Base-by-base conservation (phyloP, 2,113 vertebrate species). In the Alligator sinensis region DNA sequence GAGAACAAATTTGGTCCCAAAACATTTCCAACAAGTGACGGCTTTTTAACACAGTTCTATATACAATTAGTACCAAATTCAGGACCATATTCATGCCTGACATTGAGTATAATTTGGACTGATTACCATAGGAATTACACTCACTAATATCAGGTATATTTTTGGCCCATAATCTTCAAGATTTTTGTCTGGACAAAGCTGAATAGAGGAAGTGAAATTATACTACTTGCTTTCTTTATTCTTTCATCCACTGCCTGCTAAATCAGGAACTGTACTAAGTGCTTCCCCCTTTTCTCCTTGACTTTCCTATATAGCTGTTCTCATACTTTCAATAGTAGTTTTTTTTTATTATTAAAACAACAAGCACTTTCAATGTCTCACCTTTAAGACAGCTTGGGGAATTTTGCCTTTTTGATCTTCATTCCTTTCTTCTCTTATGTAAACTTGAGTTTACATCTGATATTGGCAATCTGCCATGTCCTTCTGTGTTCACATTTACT, bases 401-500 rank as follows among this genome's bases (percentile, higher is more conserved):
- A 77, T 18, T 55, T 58, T 89, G 25, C 3, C 3, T 28, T 84
- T 89, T 86, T 79, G 18, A 84, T 91, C 38, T 63, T 89, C 38
- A 4, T 12, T 81, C 1, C 59, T 34, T 82, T 47, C 80, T 77
- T 81, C 76, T 30, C 19, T 68, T 82, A 47, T 58, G 6, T 89
- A 92, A 93, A 93, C 70, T 77, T 89, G 54, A 64, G 38, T 90
- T 93, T 85, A 27, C 13, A 61, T 91, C 63, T 80, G 15, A 2
- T 68, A 5, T 4, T 91, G 88, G 87, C 68, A 83, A 72, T 81
- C 80, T 95, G 74, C 92, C 63, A 61, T 0, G 9, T 88, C 27
- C 82, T 90, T 86, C 72, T 92, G 34, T 70, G 17, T 57, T 92
- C 74, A 91, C 88, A 62, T 88, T 92, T 90, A 79, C 59, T 90